Base-by-base conservation (phyloP, 2,888 invertebrate species). In the Protula sp. region DNA sequence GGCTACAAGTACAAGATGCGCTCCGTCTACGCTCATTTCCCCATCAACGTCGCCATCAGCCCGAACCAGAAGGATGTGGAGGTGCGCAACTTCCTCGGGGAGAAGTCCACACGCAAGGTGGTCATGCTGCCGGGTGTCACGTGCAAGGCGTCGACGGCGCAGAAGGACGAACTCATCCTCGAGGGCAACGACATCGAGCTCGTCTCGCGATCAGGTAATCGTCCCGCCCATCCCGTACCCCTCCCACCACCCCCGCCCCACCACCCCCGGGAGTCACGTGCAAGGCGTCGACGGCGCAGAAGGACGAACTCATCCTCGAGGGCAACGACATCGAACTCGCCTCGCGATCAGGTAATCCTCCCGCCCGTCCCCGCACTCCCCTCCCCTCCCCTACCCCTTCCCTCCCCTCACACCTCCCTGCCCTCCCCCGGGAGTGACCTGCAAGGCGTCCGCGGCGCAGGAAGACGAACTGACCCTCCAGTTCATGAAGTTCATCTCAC, bases 1-100 rank as follows among this genome's bases (percentile, higher is more conserved):
- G 99, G 99, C 66, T 99, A 91, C 85, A 88, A 91, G 78, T 99
- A 99, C 86, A 99, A 98, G 86, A 99, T 99, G 99, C 87, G 98
- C 78, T 94, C 97, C 58, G 99, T 98, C 72, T 99, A 99, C 80
- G 99, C 99, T 82, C 99, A 99, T 85, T 99, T 99, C 86, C 99
- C 99, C 82, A 99, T 99, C 82, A 99, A 99, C 84, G 93, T 98
- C 82, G 93, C 94, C 61, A 93, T 97, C 60, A 81, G 82, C 24
- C 92, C 95, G 74, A 88, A 85, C 71, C 92, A 94, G 83, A 84
- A 87, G 1, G 83, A 92, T 24, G 91, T 99, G 77, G 98, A 99
- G 85, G 58, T 99, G 82, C 80, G 86, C 62, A 99, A 99, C 83
- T 99, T 99, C 86, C 87, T 99, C 84, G 99, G 99, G 30, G 99